Evolutionary conservation across 2,797 vertebrate species (phyloP).

Genomic region (Pantherophis vulpinus): DNA sequence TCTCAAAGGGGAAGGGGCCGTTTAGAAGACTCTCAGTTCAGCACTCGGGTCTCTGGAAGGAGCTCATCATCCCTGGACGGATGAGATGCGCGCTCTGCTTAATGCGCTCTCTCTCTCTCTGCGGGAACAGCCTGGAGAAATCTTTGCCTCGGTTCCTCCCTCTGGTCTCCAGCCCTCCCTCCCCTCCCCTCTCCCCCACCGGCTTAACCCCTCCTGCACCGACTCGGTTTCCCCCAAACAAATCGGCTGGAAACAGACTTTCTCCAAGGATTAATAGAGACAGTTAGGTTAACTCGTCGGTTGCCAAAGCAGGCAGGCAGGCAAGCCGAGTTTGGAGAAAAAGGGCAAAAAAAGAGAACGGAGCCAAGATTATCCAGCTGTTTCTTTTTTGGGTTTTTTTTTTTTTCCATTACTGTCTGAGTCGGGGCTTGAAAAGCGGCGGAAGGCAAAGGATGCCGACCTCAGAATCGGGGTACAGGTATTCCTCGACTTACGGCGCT

Average conservation of each 20-base stretch:
- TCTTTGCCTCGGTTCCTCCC: neutral
- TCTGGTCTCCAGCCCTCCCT: no score
- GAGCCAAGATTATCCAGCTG: neutral
- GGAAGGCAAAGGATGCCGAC: neutral
- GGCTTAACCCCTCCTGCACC: conserved; percentile 66
- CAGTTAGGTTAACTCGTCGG: neutral
- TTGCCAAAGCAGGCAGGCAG: neutral
- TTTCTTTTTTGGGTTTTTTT: neutral
- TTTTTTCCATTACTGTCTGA: no score
- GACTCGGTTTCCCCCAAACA: neutral
- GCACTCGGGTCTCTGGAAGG: neutral
- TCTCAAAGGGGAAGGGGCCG: neutral
- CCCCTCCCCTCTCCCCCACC: neutral
- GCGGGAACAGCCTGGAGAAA: neutral
- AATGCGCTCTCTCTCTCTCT: neutral
- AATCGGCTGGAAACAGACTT: neutral
- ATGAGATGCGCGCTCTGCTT: no score
- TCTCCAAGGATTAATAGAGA: neutral
- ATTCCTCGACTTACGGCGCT: no score
- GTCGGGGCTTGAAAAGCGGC: no score
- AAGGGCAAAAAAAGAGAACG: neutral
- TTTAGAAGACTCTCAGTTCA: neutral
- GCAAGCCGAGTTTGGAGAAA: neutral
- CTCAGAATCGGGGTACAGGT: no score
- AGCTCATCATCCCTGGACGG: neutral